Evolutionary conservation across 2,888 invertebrate genomes (phyloP), one percentile per base, ranked within the genome.

Genomic region (Aethes cnicana): DNA sequence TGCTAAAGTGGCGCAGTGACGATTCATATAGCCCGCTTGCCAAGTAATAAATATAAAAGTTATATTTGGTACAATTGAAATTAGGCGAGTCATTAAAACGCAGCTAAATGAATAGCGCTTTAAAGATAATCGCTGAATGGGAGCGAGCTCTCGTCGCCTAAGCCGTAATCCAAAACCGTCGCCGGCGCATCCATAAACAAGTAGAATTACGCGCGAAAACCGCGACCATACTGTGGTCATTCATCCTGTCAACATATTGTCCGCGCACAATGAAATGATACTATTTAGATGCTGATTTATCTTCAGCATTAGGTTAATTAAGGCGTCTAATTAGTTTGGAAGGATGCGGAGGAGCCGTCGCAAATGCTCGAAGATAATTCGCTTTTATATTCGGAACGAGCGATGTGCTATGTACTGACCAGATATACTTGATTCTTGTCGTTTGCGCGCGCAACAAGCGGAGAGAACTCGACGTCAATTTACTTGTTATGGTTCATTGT

Each of bases 241-340:
- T 87, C 84, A 84, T 84, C 76, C 85, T 88, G 87, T 89, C 89
- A 87, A 82, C 88, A 82, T 84, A 84, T 84, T 85, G 86, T 88
- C 86, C 81, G 68, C 72, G 71, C 80, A 84, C 85, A 85, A 85
- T 84, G 83, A 81, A 78, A 76, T 71, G 74, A 74, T 74, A 77
- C 80, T 81, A 76, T 79, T 86, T 84, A 84, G 77, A 81, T 79
- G 78, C 74, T 84, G 84, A 86, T 84, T 69, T 82, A 85, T 75
- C 76, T 66, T 63, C 57, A 64, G 72, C 81, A 80, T 85, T 86
- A 82, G 79, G 79, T 75, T 85, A 85, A 88, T 86, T 85, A 86
- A 80, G 76, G 78, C 72, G 69, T 68, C 71, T 83, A 84, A 85
- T 88, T 87, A 86, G 84, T 80, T 81, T 73, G 28, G 53, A 37